Evolutionary conservation across 2,113 vertebrate species (phyloP).

Genomic region (Spea bombifrons): DNA sequence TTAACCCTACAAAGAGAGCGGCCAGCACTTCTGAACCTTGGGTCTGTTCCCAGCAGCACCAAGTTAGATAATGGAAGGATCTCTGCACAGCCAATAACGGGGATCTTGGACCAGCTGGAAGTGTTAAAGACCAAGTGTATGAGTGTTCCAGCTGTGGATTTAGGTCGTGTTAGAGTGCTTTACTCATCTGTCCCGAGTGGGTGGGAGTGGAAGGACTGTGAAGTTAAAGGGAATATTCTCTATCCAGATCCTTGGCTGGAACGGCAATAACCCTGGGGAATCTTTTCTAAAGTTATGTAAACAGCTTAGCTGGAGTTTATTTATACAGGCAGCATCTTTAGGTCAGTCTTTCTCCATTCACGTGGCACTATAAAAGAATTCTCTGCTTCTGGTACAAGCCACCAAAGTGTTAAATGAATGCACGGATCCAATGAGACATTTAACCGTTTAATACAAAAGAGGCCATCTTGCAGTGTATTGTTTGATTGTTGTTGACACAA

Average conservation of each 20-base stretch:
- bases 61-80: slow-evolving; percentile 4
- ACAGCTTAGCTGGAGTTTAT: background rate
- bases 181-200: slow-evolving; percentile 27
- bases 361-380: background rate
- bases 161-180: slow-evolving; percentile 7
- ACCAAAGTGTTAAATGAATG: too few relatives aligned
- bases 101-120: slow-evolving; percentile 18
- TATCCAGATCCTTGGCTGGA: background rate
- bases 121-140: slow-evolving; percentile 4
- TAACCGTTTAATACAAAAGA: too few relatives aligned
- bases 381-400: too few relatives aligned
- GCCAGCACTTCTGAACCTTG: slow-evolving; percentile 3
- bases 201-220: slow-evolving; percentile 14
- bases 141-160: slow-evolving; percentile 37
- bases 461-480: too few relatives aligned
- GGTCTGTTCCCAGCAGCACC: background rate
- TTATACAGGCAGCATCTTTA: background rate
- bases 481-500: too few relatives aligned
- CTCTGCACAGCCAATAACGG: slow-evolving; percentile 3
- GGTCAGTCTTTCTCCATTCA: background rate
- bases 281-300: background rate
- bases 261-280: background rate
- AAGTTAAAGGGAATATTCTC: slow-evolving; percentile 5
- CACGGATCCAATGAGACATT: too few relatives aligned
- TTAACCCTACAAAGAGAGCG: too few relatives aligned